phyloP scores from a whole-genome alignment of 1,140 invertebrate species.

The Araneus ventricosus region DNA sequence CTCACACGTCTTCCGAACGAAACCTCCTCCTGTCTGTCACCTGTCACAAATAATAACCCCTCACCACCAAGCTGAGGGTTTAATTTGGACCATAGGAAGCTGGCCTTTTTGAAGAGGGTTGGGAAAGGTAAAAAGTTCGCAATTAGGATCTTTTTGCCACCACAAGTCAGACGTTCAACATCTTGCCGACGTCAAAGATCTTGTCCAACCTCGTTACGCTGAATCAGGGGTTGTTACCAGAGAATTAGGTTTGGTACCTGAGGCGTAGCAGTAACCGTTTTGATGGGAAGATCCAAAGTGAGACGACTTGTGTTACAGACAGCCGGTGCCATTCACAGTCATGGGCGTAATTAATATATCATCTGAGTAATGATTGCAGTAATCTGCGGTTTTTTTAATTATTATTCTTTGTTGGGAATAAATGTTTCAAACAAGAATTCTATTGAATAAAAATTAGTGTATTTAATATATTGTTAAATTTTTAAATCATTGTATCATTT shows the following conservation, averaged over 20 bases:
- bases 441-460: no score
- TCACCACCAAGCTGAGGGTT: constrained; percentile 45
- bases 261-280: constrained; percentile 1
- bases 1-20: background rate
- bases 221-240: constrained; percentile 30
- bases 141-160: constrained; percentile 14
- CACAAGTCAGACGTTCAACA: constrained; percentile 1
- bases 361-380: background rate
- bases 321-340: background rate
- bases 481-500: no score
- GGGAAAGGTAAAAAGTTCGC: constrained; percentile 6
- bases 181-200: constrained; percentile 24
- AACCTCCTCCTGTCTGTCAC: constrained; percentile 46
- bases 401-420: background rate
- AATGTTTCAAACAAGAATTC: no score
- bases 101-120: background rate
- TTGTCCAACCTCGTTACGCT: constrained; percentile 17
- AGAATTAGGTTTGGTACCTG: constrained; percentile 28
- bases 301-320: background rate
- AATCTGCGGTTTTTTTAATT: background rate
- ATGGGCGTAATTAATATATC: constrained; percentile 17
- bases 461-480: no score
- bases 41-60: constrained; percentile 53
- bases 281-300: constrained; percentile 8
- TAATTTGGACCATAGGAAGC: constrained; percentile 44